Evolutionary conservation across 2,797 vertebrate species (phyloP).

Genomic region (Steatocranus sp.): DNA sequence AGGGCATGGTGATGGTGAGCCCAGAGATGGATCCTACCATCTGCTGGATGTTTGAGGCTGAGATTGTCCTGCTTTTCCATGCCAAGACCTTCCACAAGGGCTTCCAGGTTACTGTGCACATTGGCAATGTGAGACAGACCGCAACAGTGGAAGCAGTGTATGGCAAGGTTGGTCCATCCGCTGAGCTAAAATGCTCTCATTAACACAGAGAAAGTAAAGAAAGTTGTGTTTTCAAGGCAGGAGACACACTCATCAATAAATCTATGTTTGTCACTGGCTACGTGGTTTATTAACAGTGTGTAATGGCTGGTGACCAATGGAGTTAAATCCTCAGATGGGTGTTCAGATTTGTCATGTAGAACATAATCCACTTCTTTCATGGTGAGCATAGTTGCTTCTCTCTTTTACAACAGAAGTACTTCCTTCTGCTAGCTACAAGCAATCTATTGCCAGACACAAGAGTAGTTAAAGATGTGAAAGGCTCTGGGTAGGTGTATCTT

Average conservation of each 20-base stretch:
- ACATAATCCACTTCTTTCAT: background rate
- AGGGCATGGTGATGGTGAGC: constrained; percentile 99
- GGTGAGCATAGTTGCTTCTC: background rate
- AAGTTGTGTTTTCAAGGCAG: background rate
- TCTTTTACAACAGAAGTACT: background rate
- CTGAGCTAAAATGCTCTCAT: background rate
- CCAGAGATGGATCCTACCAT: constrained; percentile 98
- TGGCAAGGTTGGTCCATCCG: constrained; percentile 84
- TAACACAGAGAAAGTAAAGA: background rate
- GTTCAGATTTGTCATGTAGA: background rate
- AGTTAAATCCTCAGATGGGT: background rate
- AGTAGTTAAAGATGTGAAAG: background rate
- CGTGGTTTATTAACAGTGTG: background rate
- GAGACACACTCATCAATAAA: background rate
- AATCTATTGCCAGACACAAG: background rate
- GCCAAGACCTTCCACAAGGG: constrained; percentile 95
- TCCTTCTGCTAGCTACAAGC: background rate
- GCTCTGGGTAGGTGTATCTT: background rate
- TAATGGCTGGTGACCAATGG: background rate
- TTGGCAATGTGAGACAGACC: constrained; percentile 94
- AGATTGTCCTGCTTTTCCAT: constrained; percentile 95
- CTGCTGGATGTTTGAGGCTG: constrained; percentile 95
- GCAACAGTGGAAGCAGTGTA: constrained; percentile 92
- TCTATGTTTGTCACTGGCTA: background rate
- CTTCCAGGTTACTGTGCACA: constrained; percentile 96